These are phyloP conservation scores for Oceanodroma tethys DNA, from an alignment of 2,113 vertebrate species.

Conservation along the genomic window DNA sequence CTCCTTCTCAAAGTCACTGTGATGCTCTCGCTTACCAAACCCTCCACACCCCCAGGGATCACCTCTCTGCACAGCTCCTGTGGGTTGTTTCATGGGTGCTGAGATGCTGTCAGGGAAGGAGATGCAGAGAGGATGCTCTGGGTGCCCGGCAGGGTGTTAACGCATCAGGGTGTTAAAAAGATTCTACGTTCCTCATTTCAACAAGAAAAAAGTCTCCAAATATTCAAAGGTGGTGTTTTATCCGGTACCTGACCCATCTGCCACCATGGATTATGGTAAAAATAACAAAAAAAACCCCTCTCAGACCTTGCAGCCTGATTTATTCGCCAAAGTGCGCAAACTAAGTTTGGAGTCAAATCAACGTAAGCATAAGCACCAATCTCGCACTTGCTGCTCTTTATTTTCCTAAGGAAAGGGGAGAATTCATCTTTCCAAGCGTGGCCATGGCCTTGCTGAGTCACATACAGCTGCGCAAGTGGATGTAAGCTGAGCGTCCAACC, in stretches of 20 bases:
- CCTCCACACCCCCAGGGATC: neutral
- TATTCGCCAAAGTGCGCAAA: neutral
- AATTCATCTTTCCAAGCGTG: neutral
- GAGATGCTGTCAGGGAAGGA: neutral
- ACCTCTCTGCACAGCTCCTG: neutral
- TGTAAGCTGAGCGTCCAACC: neutral
- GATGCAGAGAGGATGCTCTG: neutral
- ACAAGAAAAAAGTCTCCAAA: neutral
- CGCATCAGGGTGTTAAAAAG: no score
- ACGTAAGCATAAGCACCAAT: neutral
- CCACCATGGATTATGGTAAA: neutral
- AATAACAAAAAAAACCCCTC: neutral
- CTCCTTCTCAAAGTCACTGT: neutral
- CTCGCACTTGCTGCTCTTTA: neutral
- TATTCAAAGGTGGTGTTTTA: neutral
- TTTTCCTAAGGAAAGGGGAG: neutral
- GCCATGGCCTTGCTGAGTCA: neutral
- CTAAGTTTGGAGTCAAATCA: neutral
- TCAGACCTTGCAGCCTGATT: neutral
- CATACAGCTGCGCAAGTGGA: neutral
- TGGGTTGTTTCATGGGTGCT: neutral
- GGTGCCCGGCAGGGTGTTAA: neutral
- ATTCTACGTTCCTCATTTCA: neutral
- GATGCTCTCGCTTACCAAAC: neutral
- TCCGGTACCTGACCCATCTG: neutral